Conservation (phyloP, 2,113 vertebrate genomes). For the Asarcornis scutulata region DNA sequence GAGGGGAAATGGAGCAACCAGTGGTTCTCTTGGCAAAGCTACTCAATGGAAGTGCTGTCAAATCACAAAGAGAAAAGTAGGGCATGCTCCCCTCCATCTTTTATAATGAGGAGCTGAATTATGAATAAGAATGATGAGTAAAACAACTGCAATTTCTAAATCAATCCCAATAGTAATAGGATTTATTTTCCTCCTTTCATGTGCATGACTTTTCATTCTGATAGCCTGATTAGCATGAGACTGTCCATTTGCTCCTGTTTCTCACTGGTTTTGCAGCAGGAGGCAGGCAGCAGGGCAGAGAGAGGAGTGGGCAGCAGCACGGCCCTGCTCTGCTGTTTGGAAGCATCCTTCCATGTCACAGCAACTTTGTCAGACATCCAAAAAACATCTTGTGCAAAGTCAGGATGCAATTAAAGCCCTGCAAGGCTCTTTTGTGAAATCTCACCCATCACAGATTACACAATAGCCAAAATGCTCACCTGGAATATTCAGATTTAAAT, state of each 20-base stretch:
- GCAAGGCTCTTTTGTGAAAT: not conserved
- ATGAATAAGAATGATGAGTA: not conserved
- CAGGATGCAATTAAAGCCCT: not conserved
- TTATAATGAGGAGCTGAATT: not conserved
- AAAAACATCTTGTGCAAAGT: slow-evolving; percentile 1
- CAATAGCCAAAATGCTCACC: slow-evolving; percentile 5
- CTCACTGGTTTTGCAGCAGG: not conserved
- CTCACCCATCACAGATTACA: not conserved
- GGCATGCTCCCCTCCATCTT: slow-evolving; percentile 11
- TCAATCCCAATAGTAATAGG: not conserved
- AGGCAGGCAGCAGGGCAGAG: not conserved
- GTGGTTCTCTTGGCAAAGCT: not conserved
- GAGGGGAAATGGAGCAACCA: not conserved
- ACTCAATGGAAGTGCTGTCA: not conserved
- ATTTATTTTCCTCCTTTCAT: not conserved
- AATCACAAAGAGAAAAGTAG: slow-evolving; percentile 16
- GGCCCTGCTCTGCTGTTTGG: not conserved
- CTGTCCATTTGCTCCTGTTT: not conserved
- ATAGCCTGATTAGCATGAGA: not conserved
- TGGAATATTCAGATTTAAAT: not conserved
- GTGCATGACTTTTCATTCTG: not conserved
- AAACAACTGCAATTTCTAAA: slow-evolving; percentile 31
- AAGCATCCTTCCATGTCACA: not conserved
- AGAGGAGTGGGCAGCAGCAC: not conserved
- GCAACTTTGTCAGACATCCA: not conserved